Conservation (phyloP, 1,140 invertebrate species). For the Cydia amplana region DNA sequence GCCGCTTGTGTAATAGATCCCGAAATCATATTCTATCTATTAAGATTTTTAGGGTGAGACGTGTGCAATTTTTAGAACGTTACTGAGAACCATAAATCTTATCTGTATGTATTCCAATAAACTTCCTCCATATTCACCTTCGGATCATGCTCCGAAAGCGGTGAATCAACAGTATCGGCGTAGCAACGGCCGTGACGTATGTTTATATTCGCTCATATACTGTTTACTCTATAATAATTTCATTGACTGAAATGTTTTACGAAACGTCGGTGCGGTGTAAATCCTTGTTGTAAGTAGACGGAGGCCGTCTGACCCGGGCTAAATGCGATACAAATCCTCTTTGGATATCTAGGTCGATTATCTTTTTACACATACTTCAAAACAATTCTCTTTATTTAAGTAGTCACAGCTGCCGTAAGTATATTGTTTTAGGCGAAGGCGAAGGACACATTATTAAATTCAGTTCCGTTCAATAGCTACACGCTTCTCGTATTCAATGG, state of each 20-base stretch:
- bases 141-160: constrained; percentile 54
- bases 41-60: constrained; percentile 41
- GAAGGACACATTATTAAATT: constrained; percentile 12
- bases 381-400: constrained; percentile 7
- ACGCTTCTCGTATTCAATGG: constrained; percentile 5
- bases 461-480: constrained; percentile 4
- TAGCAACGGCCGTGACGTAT: constrained; percentile 65
- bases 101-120: constrained; percentile 68
- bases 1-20: not conserved
- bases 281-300: constrained; percentile 30
- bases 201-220: constrained; percentile 69
- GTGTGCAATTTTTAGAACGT: constrained; percentile 67
- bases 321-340: constrained; percentile 19
- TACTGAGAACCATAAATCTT: constrained; percentile 70
- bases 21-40: not conserved
- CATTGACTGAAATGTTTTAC: constrained; percentile 69
- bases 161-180: constrained; percentile 60
- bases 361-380: constrained; percentile 1
- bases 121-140: constrained; percentile 71
- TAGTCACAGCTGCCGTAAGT: not conserved
- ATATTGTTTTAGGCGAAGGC: not conserved
- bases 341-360: constrained; percentile 26
- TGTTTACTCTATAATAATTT: constrained; percentile 73
- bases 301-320: constrained; percentile 23
- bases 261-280: constrained; percentile 36